Percentiles rank a stretch among this genome's conserved stretches.
These are phyloP conservation scores for Gouania willdenowi DNA, from an alignment of 2,797 vertebrate genomes.

Conservation along the genomic window DNA sequence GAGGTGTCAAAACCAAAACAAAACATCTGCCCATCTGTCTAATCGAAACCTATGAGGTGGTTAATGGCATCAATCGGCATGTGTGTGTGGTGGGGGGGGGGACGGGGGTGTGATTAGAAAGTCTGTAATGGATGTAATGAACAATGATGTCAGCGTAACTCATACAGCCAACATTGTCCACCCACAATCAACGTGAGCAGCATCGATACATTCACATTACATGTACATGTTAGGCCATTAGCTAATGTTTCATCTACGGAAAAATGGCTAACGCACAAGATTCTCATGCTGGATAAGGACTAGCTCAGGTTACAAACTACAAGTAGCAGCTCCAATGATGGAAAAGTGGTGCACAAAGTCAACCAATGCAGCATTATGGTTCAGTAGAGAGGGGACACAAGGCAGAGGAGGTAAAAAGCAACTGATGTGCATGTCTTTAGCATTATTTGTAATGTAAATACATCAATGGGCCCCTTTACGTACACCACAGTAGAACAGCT, in stretches of 20 bases:
- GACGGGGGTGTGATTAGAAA: slow-evolving; percentile 23
- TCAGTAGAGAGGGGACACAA: slow-evolving; percentile 13
- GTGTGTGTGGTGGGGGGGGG: slow-evolving; percentile 5
- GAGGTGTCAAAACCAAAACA: slow-evolving; percentile 60
- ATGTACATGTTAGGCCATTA: slow-evolving; percentile 32
- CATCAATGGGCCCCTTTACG: slow-evolving; percentile 60
- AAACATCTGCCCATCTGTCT: slow-evolving; percentile 64
- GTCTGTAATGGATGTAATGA: slow-evolving; percentile 57
- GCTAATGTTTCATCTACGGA: slow-evolving; percentile 15
- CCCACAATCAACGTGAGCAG: slow-evolving; percentile 8
- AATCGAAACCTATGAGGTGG: slow-evolving; percentile 56
- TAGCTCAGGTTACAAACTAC: slow-evolving; percentile 4
- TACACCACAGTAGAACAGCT: slow-evolving; percentile 69
- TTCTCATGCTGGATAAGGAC: background rate
- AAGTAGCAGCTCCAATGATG: background rate
- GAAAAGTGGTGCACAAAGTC: background rate
- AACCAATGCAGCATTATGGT: too few species aligned
- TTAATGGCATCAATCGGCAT: slow-evolving; percentile 36
- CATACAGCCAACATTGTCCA: slow-evolving; percentile 13
- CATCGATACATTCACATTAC: slow-evolving; percentile 27
- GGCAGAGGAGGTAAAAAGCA: slow-evolving; percentile 1
- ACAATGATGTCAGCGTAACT: slow-evolving; percentile 12
- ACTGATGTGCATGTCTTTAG: slow-evolving; percentile 11
- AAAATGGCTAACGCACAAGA: slow-evolving; percentile 4
- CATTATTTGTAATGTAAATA: slow-evolving; percentile 35